phyloP scores from a whole-genome alignment of 2,888 invertebrate genomes.

The Mimumesa dahlbomi region DNA sequence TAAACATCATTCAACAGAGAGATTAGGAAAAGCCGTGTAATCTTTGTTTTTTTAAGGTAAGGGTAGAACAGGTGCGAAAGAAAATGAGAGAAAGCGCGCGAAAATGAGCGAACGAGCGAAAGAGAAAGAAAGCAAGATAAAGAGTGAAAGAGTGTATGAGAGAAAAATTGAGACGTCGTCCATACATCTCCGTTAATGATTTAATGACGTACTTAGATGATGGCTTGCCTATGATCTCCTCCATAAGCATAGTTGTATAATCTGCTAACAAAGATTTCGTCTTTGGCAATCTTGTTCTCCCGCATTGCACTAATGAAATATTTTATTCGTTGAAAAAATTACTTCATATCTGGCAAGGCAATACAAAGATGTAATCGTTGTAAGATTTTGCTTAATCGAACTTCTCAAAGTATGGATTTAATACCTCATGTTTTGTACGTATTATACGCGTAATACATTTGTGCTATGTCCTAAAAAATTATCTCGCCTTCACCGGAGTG shows the following conservation, averaged over 20 bases:
- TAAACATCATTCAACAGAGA: conserved; percentile 40
- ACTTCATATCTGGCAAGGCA: conserved; percentile 47
- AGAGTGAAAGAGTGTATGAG: conserved; percentile 18
- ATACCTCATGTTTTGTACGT: conserved; percentile 59
- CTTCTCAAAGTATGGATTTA: conserved; percentile 49
- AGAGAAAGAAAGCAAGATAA: conserved; percentile 2
- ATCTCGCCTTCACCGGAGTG: conserved; percentile 22
- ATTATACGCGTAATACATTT: conserved; percentile 38
- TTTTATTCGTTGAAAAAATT: conserved; percentile 32
- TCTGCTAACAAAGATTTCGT: conserved; percentile 55
- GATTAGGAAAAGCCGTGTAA: conserved; percentile 44
- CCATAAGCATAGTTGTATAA: conserved; percentile 62
- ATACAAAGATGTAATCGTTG: conserved; percentile 57
- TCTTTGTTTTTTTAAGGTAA: conserved; percentile 42
- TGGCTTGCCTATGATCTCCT: conserved; percentile 65
- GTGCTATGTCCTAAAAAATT: conserved; percentile 42
- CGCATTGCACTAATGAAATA: conserved; percentile 44
- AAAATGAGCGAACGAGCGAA: too few relatives aligned
- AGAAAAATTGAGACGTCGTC: conserved; percentile 35
- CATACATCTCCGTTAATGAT: conserved; percentile 36
- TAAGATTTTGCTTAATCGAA: conserved; percentile 50
- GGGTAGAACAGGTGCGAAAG: conserved; percentile 1
- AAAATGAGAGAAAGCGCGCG: too few relatives aligned
- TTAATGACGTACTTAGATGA: conserved; percentile 63
- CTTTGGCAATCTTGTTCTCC: conserved; percentile 52